These are phyloP conservation scores for Apodemia duryi DNA, from an alignment of 2,888 invertebrate species.

Conservation along the genomic window DNA sequence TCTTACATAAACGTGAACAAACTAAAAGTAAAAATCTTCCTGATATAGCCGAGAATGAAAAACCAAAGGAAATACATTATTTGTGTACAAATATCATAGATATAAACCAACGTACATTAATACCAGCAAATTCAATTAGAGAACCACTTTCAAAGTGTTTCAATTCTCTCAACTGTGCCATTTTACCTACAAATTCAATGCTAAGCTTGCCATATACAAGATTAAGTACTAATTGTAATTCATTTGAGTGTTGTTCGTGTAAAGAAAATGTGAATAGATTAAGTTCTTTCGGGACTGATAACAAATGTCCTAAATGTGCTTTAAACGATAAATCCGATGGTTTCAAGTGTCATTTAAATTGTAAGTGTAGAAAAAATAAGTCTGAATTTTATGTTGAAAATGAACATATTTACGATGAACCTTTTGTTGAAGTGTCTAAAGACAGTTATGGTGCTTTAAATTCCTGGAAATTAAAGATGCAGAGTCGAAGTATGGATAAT, in stretches of 20 bases:
- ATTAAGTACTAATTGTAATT: conserved; percentile 40
- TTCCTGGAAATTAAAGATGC: conserved; percentile 37
- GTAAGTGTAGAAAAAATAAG: conserved; percentile 48
- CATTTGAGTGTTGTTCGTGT: conserved; percentile 45
- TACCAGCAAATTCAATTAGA: conserved; percentile 42
- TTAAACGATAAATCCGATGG: conserved; percentile 44
- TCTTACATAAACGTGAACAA: conserved; percentile 66
- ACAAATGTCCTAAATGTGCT: conserved; percentile 48
- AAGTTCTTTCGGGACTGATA: conserved; percentile 36
- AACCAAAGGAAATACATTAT: conserved; percentile 70
- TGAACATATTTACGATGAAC: conserved; percentile 83
- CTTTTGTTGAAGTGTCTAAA: conserved; percentile 48
- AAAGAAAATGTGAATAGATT: conserved; percentile 35
- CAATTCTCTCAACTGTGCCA: conserved; percentile 65
- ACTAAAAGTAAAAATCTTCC: conserved; percentile 40
- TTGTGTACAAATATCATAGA: conserved; percentile 71
- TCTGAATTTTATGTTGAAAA: conserved; percentile 58
- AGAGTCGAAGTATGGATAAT: conserved; percentile 57
- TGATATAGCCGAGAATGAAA: conserved; percentile 45
- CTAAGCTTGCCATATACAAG: conserved; percentile 63
- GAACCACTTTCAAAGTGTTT: conserved; percentile 59
- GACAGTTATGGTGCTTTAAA: conserved; percentile 51
- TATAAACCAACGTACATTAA: conserved; percentile 53
- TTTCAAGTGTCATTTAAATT: conserved; percentile 66
- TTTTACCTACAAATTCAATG: conserved; percentile 50